These are phyloP conservation scores for Hirtodrosophila duncani DNA, from an alignment of 2,888 invertebrate species.

Conservation along the genomic window DNA sequence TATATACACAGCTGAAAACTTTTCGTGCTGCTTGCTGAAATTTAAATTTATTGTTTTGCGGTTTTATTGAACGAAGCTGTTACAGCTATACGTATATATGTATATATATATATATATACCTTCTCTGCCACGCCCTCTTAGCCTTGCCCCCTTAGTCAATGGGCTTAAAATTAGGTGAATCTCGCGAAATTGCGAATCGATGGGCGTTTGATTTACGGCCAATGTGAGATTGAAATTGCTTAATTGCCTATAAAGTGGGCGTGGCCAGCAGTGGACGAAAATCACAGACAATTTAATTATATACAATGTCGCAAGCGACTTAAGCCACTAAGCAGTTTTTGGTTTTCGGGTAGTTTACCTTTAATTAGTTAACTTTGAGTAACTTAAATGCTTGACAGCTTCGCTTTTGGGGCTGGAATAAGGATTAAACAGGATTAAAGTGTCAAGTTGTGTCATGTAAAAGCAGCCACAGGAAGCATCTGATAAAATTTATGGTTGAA, in stretches of 20 bases:
- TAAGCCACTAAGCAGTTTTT: conserved; percentile 17
- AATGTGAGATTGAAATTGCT: conserved; percentile 51
- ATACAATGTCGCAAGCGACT: conserved; percentile 8
- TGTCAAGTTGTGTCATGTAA: too few species aligned
- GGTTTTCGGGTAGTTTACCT: conserved; percentile 27
- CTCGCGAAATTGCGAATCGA: conserved; percentile 50
- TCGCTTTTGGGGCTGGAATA: conserved; percentile 6
- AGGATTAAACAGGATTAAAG: conserved; percentile 25
- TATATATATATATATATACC: too few species aligned
- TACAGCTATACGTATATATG: too few species aligned
- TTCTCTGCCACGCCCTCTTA: conserved; percentile 11
- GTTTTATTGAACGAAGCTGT: conserved; percentile 63
- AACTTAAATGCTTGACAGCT: conserved; percentile 13
- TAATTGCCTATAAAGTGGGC: conserved; percentile 64
- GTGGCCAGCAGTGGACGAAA: conserved; percentile 11
- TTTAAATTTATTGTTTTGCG: conserved; percentile 71
- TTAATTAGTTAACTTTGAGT: conserved; percentile 26
- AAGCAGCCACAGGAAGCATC: too few species aligned
- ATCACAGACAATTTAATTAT: conserved; percentile 33
- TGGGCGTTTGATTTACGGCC: conserved; percentile 68
- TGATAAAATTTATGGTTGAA: too few species aligned
- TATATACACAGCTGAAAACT: conserved; percentile 60
- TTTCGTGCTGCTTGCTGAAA: conserved; percentile 49
- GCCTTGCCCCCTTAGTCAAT: conserved; percentile 21
- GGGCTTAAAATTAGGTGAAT: conserved; percentile 55